phyloP scores from a whole-genome alignment of 2,888 invertebrate species.

The Incurvaria masculella region DNA sequence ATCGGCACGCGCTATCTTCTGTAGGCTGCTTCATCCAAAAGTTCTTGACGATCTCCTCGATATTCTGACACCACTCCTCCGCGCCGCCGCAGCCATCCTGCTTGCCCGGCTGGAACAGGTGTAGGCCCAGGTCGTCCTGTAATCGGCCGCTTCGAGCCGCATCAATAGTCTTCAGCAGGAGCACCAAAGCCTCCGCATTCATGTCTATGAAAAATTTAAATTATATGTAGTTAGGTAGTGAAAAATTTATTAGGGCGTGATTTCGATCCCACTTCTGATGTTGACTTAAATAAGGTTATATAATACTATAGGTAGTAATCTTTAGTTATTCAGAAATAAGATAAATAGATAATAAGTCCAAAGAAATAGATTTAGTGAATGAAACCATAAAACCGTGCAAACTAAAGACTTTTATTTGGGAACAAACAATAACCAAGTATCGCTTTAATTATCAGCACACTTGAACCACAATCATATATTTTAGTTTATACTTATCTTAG shows the following conservation, averaged over 20 bases:
- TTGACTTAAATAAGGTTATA: too few relatives aligned
- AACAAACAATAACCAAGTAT: too few relatives aligned
- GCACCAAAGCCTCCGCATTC: background rate
- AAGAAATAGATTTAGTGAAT: too few relatives aligned
- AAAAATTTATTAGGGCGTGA: background rate
- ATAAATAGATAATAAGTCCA: too few relatives aligned
- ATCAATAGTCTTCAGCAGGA: constrained; percentile 6
- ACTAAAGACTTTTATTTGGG: too few relatives aligned
- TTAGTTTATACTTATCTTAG: too few relatives aligned
- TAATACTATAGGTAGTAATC: too few relatives aligned
- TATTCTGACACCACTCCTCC: constrained; percentile 15
- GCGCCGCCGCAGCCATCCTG: constrained; percentile 16
- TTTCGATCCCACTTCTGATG: too few relatives aligned
- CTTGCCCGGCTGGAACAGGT: constrained; percentile 9
- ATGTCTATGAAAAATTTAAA: background rate
- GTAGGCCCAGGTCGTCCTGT: constrained; percentile 11
- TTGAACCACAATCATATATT: too few relatives aligned
- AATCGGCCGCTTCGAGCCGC: constrained; percentile 3
- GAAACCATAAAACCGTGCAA: too few relatives aligned
- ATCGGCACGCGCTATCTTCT: constrained; percentile 16
- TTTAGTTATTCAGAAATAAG: too few relatives aligned
- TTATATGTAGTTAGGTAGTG: background rate
- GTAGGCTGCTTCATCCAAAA: constrained; percentile 13
- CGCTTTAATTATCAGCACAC: too few relatives aligned
- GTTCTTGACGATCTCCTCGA: constrained; percentile 12